These are phyloP conservation scores for Otolemur garnettii DNA, from an alignment of 2,113 vertebrate species.

Conservation along the genomic window DNA sequence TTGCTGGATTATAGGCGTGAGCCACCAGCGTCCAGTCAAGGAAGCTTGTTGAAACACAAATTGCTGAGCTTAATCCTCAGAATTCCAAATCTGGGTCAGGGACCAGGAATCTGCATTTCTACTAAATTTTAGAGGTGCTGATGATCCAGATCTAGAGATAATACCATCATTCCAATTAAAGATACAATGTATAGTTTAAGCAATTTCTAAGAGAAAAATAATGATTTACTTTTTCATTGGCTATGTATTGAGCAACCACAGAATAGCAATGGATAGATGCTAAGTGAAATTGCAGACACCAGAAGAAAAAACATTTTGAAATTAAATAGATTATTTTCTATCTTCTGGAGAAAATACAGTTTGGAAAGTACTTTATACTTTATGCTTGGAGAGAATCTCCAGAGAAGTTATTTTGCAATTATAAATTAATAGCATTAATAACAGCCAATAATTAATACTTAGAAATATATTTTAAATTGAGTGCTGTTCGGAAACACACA, in stretches of 20 bases:
- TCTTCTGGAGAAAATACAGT: neutral
- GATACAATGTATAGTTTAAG: neutral
- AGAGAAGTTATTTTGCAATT: constrained; percentile 26
- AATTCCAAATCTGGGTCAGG: neutral
- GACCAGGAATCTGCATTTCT: constrained; percentile 4
- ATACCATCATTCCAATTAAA: constrained; percentile 5
- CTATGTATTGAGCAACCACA: neutral
- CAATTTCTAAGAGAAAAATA: constrained; percentile 34
- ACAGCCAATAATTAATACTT: neutral
- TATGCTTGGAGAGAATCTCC: neutral
- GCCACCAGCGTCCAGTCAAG: too few species aligned
- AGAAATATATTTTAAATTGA: constrained; percentile 22
- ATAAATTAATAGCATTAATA: constrained; percentile 36
- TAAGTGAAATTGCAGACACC: constrained; percentile 25
- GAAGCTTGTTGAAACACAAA: neutral
- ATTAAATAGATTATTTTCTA: neutral
- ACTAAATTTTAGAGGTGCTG: neutral
- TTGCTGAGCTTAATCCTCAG: neutral
- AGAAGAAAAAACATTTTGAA: constrained; percentile 12
- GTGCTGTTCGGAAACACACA: neutral
- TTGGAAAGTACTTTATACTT: constrained; percentile 34
- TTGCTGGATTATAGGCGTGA: too few species aligned
- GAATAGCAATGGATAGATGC: neutral
- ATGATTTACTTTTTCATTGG: neutral
- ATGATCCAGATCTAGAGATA: neutral